Evolutionary conservation across 2,113 vertebrate species (phyloP), one percentile per base, ranked within the genome.

Genomic region (Archocentrus centrarchus): DNA sequence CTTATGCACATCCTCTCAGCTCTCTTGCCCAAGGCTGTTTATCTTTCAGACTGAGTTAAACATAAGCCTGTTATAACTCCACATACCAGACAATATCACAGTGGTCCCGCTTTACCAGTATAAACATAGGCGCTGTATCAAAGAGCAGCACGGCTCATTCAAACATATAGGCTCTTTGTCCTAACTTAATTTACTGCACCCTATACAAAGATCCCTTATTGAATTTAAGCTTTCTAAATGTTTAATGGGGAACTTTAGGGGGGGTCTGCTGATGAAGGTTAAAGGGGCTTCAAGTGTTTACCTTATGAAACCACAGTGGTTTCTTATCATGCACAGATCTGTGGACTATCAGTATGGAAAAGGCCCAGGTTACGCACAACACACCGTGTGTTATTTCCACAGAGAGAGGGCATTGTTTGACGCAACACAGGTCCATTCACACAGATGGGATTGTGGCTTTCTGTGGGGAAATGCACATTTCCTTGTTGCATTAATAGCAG

Each of bases 51-150:
- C 92, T 90, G 91, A 94, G 93, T 94, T 93, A 93, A 93, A 88
- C 81, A 58, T 79, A 85, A 91, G 89, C 88, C 89, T 77, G 90
- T 90, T 92, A 90, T 93, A 90, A 92, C 84, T 88, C 87, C 90
- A 82, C 94, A 95, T 95, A 93, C 94, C 94, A 94, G 93, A 94
- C 93, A 93, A 93, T 94, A 95, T 95, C 93, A 92, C 92, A 89
- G 93, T 92, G 92, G 91, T 93, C 89, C 87, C 20, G 81, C 90
- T 93, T 93, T 89, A 88, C 83, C 55, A 94, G 86, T 73, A 93
- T 91, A 95, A 95, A 95, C 94, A 94, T 44, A 83, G 70, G 39
- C 78, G 9, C 84, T 91, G 75, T 93, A 94, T 93, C 92, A 94
- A 93, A 94, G 94, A 82, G 62, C 55, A n/a, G 84, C 89, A 75